phyloP scores from a whole-genome alignment of 2,888 invertebrate genomes.

The Philopedon plagiatum region DNA sequence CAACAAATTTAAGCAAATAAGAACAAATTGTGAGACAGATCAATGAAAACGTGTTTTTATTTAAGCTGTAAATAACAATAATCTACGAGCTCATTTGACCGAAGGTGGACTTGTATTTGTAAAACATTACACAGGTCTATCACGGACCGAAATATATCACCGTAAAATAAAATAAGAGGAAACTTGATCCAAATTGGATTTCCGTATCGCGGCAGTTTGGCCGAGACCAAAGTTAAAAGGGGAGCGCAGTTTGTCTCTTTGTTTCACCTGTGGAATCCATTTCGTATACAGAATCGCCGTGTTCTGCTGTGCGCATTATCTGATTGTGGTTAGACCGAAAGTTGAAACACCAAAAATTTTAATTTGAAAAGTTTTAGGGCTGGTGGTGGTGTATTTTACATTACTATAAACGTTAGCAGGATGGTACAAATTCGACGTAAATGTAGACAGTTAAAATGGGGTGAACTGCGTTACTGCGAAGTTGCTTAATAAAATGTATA shows the following conservation, averaged over 20 bases:
- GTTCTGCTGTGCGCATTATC: conserved; percentile 6
- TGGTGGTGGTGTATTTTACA: not conserved
- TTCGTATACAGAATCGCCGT: conserved; percentile 17
- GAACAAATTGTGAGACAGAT: no score
- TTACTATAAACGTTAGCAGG: not conserved
- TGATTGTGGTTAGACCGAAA: conserved; percentile 19
- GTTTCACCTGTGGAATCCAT: conserved; percentile 38
- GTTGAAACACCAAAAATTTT: conserved; percentile 3
- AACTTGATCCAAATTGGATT: conserved; percentile 38
- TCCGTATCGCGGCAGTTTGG: conserved; percentile 33
- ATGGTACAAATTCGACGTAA: no score
- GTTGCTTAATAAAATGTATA: no score
- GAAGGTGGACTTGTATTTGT: no score
- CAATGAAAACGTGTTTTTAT: no score
- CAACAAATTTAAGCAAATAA: no score
- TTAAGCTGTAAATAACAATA: no score
- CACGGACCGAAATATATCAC: conserved; percentile 10
- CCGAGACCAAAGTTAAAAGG: conserved; percentile 37
- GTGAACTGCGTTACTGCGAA: no score
- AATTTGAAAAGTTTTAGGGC: conserved; percentile 19
- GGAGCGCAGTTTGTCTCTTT: conserved; percentile 32
- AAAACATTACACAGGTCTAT: not conserved
- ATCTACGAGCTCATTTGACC: no score
- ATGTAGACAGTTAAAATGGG: no score
- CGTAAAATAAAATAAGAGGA: conserved; percentile 30